Conservation (phyloP, 2,797 vertebrate species). For the Bradypus variegatus region DNA sequence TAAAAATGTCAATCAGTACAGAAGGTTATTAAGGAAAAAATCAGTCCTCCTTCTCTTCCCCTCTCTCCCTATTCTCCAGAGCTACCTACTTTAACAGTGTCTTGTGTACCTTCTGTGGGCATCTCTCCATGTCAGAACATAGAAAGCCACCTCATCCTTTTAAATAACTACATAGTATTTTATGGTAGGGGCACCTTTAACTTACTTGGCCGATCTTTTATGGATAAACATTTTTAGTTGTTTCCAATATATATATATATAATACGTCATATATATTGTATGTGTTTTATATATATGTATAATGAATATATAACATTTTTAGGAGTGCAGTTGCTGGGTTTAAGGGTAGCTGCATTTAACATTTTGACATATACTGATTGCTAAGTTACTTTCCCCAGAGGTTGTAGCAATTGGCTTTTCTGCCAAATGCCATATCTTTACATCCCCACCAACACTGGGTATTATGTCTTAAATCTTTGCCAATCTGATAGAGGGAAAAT, state of each 20-base stretch:
- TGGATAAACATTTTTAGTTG: not conserved
- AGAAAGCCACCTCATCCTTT: not conserved
- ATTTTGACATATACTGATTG: not conserved
- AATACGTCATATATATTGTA: not conserved
- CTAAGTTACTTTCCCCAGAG: not conserved
- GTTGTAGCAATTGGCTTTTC: constrained; percentile 3
- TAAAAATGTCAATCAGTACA: not conserved
- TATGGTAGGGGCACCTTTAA: not conserved
- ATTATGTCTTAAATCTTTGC: constrained; percentile 37
- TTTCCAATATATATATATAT: not conserved
- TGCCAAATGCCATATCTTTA: constrained; percentile 28
- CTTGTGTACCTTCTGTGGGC: not conserved
- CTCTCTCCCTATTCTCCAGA: not conserved
- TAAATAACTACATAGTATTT: not conserved
- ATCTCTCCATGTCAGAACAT: not conserved
- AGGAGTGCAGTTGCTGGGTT: not conserved
- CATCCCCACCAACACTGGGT: not conserved
- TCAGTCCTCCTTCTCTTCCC: not conserved
- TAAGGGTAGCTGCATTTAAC: not conserved
- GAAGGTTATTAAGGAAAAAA: not conserved
- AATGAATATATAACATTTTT: not conserved
- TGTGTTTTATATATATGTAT: not conserved
- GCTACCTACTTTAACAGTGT: not conserved
- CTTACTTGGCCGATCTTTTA: not conserved
- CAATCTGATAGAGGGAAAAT: constrained; percentile 44